Percentiles rank a stretch among this genome's conserved stretches.
phyloP scores from a whole-genome alignment of 2,113 vertebrate genomes.

The Notothenia rossii region DNA sequence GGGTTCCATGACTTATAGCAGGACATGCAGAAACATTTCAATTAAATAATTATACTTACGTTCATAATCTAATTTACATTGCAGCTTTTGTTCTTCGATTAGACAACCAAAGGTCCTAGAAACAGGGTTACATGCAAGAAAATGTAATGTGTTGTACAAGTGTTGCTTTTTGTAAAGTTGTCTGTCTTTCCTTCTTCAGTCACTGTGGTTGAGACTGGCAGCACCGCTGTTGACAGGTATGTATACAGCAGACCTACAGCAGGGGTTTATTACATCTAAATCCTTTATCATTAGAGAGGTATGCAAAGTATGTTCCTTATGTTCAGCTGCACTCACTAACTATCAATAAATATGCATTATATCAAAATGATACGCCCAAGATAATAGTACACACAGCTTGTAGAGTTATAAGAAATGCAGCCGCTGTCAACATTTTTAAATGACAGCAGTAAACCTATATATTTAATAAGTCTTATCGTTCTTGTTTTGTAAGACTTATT shows the following conservation, averaged over 20 bases:
- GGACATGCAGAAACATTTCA: neutral
- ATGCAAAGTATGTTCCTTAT: neutral
- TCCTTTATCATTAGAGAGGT: neutral
- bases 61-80: neutral
- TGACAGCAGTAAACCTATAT: too few relatives aligned
- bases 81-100: neutral
- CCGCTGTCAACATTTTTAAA: too few relatives aligned
- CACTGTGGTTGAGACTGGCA: constrained; percentile 69
- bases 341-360: neutral
- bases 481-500: too few relatives aligned
- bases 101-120: neutral
- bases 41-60: neutral
- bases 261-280: accelerated
- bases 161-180: constrained; percentile 13
- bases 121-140: too few relatives aligned
- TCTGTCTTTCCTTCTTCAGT: constrained; percentile 68
- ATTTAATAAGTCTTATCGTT: too few relatives aligned
- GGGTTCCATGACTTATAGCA: neutral
- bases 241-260: neutral
- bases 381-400: too few relatives aligned
- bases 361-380: too few relatives aligned
- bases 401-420: too few relatives aligned
- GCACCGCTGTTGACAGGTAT: constrained; percentile 78
- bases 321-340: neutral
- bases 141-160: neutral